Evolutionary conservation across 2,888 invertebrate species (phyloP), one percentile per base, ranked within the genome.

Genomic region (Atrina japonica): DNA sequence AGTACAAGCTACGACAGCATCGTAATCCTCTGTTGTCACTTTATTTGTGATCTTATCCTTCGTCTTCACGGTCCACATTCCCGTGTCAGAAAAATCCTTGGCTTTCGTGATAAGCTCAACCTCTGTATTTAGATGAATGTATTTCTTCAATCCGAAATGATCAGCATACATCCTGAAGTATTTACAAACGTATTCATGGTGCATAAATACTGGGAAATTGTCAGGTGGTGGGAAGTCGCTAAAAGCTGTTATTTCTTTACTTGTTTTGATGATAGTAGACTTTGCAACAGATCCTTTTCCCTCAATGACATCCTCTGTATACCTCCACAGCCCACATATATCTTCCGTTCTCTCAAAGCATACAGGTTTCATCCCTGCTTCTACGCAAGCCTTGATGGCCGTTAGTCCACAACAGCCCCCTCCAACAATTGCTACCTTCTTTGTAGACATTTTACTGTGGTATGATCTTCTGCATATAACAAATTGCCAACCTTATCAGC

Each of bases 1-100:
- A 1, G 89, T 90, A 77, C 91, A 91, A 3, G 92, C 85, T 86
- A 92, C 85, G 2, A 92, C 91, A 2, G 89, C 91, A 74, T 92
- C 92, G 77, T 89, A 91, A 6, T 77, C 78, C 50, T 86, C 85
- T 21, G 49, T 49, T 21, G 71, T 77, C 27, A 85, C 74, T 52
- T 83, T 79, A 14, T 53, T 53, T 9, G 45, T 63, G 21, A 18
- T 45, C 5, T 18, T 53, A 0, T 64, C 53, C 25, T 53, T 64
- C 2, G 53, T 64, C 11, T 11, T 78, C 21, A 85, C 72, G 52
- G 83, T 81, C 82, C 86, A 92, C 27, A 80, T 78, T 0, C 91
- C 91, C 2, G 83, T 84, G 5, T 67, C 67, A 0, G 77, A 78
- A 76, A 89, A 90, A 72, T 87, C 87, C 1, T 71, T 72, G 0